A percentile compares a stretch with the other conserved stretches of the same genome.
phyloP scores from a whole-genome alignment of 2,113 vertebrate genomes.

The Taurulus bubalis region DNA sequence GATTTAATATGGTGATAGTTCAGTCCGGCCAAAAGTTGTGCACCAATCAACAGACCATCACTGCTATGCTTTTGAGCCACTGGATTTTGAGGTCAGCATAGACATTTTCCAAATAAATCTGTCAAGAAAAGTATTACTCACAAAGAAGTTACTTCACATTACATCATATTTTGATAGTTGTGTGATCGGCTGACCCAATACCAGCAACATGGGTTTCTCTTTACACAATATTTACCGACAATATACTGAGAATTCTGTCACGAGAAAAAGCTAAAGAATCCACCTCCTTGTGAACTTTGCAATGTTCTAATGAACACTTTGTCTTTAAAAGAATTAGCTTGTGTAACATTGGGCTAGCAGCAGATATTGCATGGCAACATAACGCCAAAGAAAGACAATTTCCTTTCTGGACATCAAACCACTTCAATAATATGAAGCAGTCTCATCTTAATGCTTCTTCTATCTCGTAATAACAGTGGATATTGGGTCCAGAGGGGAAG shows the following conservation, averaged over 20 bases:
- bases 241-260: neutral
- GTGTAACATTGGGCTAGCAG: neutral
- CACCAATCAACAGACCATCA: neutral
- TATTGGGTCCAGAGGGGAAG: slow-evolving; percentile 71
- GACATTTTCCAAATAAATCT: neutral
- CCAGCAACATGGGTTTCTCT: neutral
- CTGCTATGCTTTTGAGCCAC: neutral
- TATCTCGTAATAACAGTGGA: slow-evolving; percentile 77
- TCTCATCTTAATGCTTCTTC: slow-evolving; percentile 74
- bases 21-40: neutral
- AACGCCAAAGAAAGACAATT: slow-evolving; percentile 65
- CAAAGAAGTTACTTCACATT: neutral
- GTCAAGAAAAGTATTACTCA: neutral
- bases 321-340: slow-evolving; percentile 7
- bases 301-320: neutral
- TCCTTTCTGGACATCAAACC: slow-evolving; percentile 69
- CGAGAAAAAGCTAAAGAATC: neutral
- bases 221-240: neutral
- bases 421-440: slow-evolving; percentile 66
- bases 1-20: neutral
- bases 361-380: slow-evolving; percentile 17
- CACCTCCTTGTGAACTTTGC: neutral
- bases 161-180: neutral
- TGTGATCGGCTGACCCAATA: neutral
- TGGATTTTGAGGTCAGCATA: slow-evolving; percentile 11